Percentiles rank a stretch among this genome's conserved stretches.
phyloP scores from a whole-genome alignment of 1,140 invertebrate genomes.

The Harpegnathos saltator region DNA sequence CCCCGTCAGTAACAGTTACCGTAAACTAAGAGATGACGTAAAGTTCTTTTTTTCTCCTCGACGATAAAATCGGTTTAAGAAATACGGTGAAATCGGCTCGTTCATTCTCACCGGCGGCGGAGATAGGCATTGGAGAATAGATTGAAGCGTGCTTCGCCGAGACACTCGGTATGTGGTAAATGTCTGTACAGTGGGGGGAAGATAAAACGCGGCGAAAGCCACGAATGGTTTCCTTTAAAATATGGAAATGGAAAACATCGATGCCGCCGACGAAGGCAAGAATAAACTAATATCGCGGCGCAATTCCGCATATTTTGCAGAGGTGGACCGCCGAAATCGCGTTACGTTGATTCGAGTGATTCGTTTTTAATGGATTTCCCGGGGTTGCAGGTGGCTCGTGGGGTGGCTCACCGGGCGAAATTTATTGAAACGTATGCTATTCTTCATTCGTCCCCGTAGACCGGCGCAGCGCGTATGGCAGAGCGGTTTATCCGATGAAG shows the following conservation, averaged over 20 bases:
- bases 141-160: constrained; percentile 9
- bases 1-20: constrained; percentile 6
- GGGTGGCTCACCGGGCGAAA: constrained; percentile 65
- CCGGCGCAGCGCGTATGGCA: constrained; percentile 65
- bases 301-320: constrained; percentile 59
- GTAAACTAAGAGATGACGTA: too few species aligned
- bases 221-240: constrained; percentile 52
- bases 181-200: background rate
- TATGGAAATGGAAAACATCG: constrained; percentile 56
- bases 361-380: constrained; percentile 63
- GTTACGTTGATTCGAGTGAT: constrained; percentile 63
- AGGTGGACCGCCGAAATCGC: constrained; percentile 53
- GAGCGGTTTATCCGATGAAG: constrained; percentile 69
- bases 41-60: too few species aligned
- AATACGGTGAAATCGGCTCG: too few species aligned
- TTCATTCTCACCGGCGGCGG: too few species aligned
- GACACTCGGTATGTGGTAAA: background rate
- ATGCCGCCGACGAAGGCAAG: constrained; percentile 56
- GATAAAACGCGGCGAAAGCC: constrained; percentile 30
- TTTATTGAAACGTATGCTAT: constrained; percentile 81
- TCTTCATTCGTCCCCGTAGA: constrained; percentile 76
- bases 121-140: too few species aligned
- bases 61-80: too few species aligned
- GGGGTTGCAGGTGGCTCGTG: constrained; percentile 49
- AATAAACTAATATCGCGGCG: constrained; percentile 58